Evolutionary conservation across 2,888 invertebrate species (phyloP), one percentile per base, ranked within the genome.

Genomic region (Ormyrus thymus): DNA sequence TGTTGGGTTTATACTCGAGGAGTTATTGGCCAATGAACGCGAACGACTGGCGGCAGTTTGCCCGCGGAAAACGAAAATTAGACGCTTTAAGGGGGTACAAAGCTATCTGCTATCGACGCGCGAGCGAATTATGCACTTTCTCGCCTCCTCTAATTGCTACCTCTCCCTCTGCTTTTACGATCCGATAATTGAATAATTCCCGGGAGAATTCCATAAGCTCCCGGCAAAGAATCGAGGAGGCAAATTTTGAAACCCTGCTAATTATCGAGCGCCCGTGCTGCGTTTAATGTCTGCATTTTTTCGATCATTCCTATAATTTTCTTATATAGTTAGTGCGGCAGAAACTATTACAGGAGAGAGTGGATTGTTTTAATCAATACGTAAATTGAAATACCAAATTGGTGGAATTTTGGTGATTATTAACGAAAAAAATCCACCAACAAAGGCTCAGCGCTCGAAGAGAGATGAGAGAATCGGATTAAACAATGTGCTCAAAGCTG

Each of bases 1-100:
- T 58, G 50, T 55, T 51, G 64, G 62, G 11, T 76, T 76, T 76
- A 76, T 76, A 55, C 48, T 68, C 69, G 68, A 62, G 7, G 59
- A 76, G 70, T 76, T 76, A 76, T 64, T 70, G 76, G 76, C 64
- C 70, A 76, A 70, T 76, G 70, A 76, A 76, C 69, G 56, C 48
- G 64, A 69, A 69, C 59, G 76, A 61, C 13, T 45, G 46, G 50
- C 15, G 0, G 53, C 13, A 0, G 73, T 48, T 15, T 15, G 43
- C 64, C 43, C 53, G 29, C n/a, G 64, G 64, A 74, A 66, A 74
- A 74, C 58, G 74, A 74, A 66, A 74, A 74, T 74, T 59, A 68
- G 75, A 66, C 48, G 46, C 15, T 64, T 56, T 15, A 43, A 13
- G 45, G 62, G 62, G 53, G 29, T 53, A 43, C 66, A 9, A 48